These are phyloP conservation scores for Oryzias sinensis DNA, from an alignment of 2,797 vertebrate genomes.

Conservation along the genomic window DNA sequence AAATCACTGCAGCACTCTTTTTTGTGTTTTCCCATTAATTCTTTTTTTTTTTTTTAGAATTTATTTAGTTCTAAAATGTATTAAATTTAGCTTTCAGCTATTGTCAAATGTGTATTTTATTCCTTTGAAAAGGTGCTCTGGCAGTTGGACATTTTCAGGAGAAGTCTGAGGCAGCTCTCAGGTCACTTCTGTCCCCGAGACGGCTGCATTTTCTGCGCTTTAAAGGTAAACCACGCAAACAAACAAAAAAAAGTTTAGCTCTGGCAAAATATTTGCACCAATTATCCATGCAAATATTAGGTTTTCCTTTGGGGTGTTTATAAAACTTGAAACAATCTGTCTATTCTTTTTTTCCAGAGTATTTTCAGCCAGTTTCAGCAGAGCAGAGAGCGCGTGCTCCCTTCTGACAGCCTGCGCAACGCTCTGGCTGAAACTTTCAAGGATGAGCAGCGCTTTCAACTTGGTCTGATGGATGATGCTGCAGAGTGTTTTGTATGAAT, in stretches of 20 bases:
- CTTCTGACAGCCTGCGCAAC: constrained; percentile 91
- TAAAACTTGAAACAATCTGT: neutral
- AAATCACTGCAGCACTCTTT: no score
- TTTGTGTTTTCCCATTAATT: no score
- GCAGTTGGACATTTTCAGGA: constrained; percentile 97
- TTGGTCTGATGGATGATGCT: constrained; percentile 97
- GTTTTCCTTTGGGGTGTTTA: neutral
- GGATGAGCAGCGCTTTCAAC: constrained; percentile 96
- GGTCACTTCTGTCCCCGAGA: constrained; percentile 94
- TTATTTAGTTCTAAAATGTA: no score
- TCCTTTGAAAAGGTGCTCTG: constrained; percentile 86
- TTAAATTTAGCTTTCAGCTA: neutral
- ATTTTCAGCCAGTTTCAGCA: constrained; percentile 97
- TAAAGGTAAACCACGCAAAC: constrained; percentile 79
- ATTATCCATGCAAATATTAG: neutral
- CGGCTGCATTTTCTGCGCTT: constrained; percentile 95
- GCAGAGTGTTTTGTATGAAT: constrained; percentile 93
- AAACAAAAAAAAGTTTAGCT: neutral
- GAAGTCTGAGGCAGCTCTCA: constrained; percentile 91
- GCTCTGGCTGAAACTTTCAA: constrained; percentile 96
- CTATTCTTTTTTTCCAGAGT: constrained; percentile 71
- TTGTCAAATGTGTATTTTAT: neutral
- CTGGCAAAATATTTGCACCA: neutral
- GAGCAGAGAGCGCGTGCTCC: constrained; percentile 92
- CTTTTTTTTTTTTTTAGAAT: no score